phyloP scores from a whole-genome alignment of 64 coral and sea anemone species.

The Cladopsammia gracilis region DNA sequence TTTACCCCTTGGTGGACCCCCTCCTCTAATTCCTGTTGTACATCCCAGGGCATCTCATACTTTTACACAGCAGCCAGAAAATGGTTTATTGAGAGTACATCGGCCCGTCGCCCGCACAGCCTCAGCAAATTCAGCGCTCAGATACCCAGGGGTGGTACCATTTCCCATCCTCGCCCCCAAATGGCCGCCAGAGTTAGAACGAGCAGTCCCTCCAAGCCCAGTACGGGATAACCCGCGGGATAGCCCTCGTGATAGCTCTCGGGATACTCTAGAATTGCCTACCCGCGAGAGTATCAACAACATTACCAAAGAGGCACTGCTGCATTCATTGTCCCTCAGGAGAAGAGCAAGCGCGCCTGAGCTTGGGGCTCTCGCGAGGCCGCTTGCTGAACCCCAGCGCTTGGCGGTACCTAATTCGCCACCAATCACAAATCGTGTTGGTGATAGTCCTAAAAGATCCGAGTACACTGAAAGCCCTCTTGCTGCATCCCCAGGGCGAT shows the following conservation, averaged over 20 bases:
- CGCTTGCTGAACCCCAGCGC: background rate
- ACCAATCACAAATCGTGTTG: background rate
- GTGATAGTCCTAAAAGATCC: background rate
- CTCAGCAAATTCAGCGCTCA: constrained; percentile 44
- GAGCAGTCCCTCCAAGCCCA: constrained; percentile 13
- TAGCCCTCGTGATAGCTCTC: background rate
- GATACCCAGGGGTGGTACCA: background rate
- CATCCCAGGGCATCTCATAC: background rate
- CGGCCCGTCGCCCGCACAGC: constrained; percentile 5
- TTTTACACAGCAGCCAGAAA: background rate
- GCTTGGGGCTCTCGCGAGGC: constrained; percentile 40
- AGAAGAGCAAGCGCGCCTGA: constrained; percentile 86
- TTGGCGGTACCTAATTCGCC: background rate
- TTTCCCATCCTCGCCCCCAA: background rate
- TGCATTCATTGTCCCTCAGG: constrained; percentile 86
- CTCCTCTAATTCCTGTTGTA: constrained; percentile 26
- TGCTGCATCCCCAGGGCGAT: background rate
- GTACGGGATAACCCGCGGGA: constrained; percentile 3
- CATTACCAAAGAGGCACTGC: constrained; percentile 87
- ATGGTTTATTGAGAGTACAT: background rate
- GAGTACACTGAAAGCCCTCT: background rate
- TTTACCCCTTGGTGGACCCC: background rate
- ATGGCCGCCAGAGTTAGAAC: background rate
- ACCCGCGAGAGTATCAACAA: constrained; percentile 86
- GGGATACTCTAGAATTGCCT: background rate